Conservation (phyloP, 2,113 vertebrate genomes). For the Phrynosoma platyrhinos region DNA sequence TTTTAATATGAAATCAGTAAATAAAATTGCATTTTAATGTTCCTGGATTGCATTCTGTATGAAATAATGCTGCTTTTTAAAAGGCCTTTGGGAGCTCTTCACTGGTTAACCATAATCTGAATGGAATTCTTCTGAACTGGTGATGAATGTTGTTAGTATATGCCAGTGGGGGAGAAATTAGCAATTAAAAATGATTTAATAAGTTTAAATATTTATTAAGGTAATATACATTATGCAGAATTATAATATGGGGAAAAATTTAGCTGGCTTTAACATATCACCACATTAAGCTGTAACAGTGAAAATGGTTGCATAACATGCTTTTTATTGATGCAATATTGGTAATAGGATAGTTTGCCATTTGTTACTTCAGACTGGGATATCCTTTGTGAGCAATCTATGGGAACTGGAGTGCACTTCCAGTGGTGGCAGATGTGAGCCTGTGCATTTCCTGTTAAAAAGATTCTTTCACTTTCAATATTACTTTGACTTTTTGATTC, state of each 20-base stretch:
- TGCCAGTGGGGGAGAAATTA: conserved; percentile 2
- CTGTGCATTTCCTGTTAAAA: conserved; percentile 32
- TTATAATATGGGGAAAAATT: conserved; percentile 52
- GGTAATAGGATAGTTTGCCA: conserved; percentile 60
- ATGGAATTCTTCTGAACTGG: conserved; percentile 29
- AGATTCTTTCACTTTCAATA: conserved; percentile 7
- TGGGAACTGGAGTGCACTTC: conserved; percentile 46
- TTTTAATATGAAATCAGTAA: too few species aligned
- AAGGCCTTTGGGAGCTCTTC: conserved; percentile 16
- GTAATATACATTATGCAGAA: conserved; percentile 35
- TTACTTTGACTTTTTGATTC: background rate
- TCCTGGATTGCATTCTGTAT: background rate
- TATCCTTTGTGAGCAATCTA: conserved; percentile 57
- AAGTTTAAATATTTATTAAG: conserved; percentile 53
- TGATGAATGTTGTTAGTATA: conserved; percentile 14
- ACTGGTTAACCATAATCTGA: conserved; percentile 21
- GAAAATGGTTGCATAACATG: conserved; percentile 62
- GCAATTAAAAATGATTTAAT: conserved; percentile 29
- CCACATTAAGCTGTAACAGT: conserved; percentile 56
- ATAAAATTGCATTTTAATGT: background rate
- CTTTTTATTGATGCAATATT: conserved; percentile 64
- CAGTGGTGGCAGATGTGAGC: conserved; percentile 39
- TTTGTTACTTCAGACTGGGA: conserved; percentile 60
- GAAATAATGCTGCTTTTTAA: conserved; percentile 19
- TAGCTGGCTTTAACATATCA: conserved; percentile 51